These are phyloP conservation scores for Anoplolepis gracilipes DNA, from an alignment of 1,140 invertebrate species.

Conservation along the genomic window DNA sequence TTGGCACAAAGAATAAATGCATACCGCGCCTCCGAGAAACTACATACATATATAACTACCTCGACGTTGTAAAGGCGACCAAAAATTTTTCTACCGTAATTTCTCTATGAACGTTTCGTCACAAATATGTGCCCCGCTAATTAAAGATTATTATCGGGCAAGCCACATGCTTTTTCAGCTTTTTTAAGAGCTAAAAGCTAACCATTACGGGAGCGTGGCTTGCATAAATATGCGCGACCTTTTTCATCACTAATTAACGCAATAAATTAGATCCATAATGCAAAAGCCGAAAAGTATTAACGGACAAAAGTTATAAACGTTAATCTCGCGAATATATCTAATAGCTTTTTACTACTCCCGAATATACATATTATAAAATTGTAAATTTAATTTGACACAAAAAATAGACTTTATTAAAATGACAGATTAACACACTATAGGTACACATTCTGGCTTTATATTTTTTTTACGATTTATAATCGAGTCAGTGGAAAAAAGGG, in stretches of 20 bases:
- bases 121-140: conserved; percentile 62
- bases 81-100: conserved; percentile 8
- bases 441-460: neutral
- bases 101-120: conserved; percentile 15
- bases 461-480: neutral
- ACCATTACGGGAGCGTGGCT: neutral
- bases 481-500: neutral
- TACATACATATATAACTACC: neutral
- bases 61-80: conserved; percentile 2
- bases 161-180: conserved; percentile 59
- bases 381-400: neutral
- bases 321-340: conserved; percentile 16
- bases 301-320: conserved; percentile 29
- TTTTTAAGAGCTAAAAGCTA: conserved; percentile 30
- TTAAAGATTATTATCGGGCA: conserved; percentile 71
- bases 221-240: conserved; percentile 20
- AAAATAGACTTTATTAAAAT: conserved; percentile 22
- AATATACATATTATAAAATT: conserved; percentile 31
- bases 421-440: neutral
- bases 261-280: conserved; percentile 40
- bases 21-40: neutral
- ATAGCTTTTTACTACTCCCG: neutral
- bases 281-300: conserved; percentile 47
- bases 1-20: conserved; percentile 50
- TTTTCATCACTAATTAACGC: conserved; percentile 43